Evolutionary conservation across 2,797 vertebrate species (phyloP), one percentile per base, ranked within the genome.

Genomic region (Diplodus sargus): DNA sequence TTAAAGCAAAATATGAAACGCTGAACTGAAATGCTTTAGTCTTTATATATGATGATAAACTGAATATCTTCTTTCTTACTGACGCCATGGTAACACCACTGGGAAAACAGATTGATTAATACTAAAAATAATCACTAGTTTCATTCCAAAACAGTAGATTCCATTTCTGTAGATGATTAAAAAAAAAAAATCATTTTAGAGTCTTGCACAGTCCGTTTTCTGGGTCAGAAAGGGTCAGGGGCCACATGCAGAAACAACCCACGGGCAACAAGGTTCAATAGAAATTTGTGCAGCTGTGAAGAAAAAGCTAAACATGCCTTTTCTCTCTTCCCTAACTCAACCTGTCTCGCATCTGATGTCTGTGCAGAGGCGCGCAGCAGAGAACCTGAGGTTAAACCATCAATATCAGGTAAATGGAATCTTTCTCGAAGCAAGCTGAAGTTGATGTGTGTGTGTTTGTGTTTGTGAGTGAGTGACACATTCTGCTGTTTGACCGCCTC

Each of bases 321-420:
- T 81, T 51, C 5, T 56, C 56, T 70, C 12, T 2, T 59, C 22
- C 69, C 25, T 47, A 17, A 23, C 49, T 72, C 42, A 56, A 45
- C 52, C 51, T 65, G 39, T 59, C 64, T 82, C 66, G 42, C 34
- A 28, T 85, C 54, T 70, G 23, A 62, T 84, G 25, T 85, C 54
- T 74, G 43, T 95, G 73, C 89, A 99, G 98, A 97, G 96, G 43
- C 95, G 97, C 87, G 97, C 98, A 49, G 98, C 98, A 82, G 97
- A 98, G 89, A 99, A 99, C 87, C 90, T 99, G 79, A 96, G 97
- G 87, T 94, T 96, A 93, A 98, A 98, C 88, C 97, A 98, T 80
- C 98, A 99, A 80, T 99, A 99, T 72, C 98, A 99, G 97, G 98
- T 99, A 95, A 85, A 72, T 67, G 51, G 45, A 39, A 10, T 48